Conservation (phyloP, 2,113 vertebrate species). For the Tupaia tana region DNA sequence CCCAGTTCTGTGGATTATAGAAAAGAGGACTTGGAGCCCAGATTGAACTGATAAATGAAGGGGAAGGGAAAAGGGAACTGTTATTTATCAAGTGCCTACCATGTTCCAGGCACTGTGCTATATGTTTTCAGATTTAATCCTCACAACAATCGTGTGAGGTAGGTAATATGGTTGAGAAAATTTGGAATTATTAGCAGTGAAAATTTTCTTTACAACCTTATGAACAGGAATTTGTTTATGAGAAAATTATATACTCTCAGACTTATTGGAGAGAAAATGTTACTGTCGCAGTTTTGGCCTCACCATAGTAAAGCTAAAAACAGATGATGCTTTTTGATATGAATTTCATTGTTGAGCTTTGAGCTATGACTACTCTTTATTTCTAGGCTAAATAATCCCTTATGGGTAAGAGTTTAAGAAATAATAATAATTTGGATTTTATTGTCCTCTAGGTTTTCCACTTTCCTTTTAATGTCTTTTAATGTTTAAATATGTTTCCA, state of each 20-base stretch:
- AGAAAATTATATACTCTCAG: neutral
- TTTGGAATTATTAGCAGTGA: neutral
- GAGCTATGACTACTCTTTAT: neutral
- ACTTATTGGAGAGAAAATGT: neutral
- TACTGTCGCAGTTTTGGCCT: neutral
- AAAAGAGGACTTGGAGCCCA: conserved; percentile 42
- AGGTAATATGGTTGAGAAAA: conserved; percentile 1
- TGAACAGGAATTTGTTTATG: neutral
- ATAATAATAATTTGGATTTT: neutral
- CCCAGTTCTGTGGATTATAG: conserved; percentile 18
- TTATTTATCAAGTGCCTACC: conserved; percentile 8
- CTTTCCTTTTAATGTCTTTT: neutral
- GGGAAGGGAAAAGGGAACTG: neutral
- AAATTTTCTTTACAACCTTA: neutral
- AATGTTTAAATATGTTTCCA: conserved; percentile 9
- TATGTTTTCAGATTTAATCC: conserved; percentile 41
- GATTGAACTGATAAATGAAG: conserved; percentile 6
- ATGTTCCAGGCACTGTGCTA: conserved; percentile 30
- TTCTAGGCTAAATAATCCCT: conserved; percentile 12
- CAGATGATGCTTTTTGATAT: neutral
- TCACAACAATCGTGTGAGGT: neutral
- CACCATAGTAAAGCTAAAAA: neutral
- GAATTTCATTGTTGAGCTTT: neutral
- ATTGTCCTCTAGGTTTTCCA: neutral
- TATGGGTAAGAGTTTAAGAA: neutral